phyloP scores from a whole-genome alignment of 2,888 invertebrate species.

The Coleophora flavipennella region DNA sequence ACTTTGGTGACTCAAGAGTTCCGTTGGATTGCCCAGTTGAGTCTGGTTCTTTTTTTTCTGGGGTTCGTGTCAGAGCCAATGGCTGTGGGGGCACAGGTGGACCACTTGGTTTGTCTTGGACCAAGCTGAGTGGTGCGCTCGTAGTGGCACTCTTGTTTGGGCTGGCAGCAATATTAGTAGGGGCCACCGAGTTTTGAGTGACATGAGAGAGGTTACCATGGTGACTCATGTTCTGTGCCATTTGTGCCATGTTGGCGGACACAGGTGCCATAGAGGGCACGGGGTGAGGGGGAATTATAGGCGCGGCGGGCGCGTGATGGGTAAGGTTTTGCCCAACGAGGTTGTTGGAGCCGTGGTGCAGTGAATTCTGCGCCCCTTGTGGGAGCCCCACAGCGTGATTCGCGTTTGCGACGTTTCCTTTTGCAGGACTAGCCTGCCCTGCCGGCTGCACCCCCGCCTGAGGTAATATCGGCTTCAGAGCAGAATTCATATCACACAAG shows the following conservation, averaged over 20 bases:
- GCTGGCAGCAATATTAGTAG: slow-evolving; percentile 40
- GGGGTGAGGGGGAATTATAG: slow-evolving; percentile 42
- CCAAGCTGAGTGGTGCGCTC: slow-evolving; percentile 57
- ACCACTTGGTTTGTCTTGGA: slow-evolving; percentile 44
- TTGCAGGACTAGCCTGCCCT: slow-evolving; percentile 51
- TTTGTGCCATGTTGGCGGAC: slow-evolving; percentile 66
- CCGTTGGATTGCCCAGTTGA: slow-evolving; percentile 56
- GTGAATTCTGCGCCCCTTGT: slow-evolving; percentile 55
- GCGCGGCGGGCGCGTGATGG: slow-evolving; percentile 43
- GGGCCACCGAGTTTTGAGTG: slow-evolving; percentile 49
- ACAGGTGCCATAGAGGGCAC: slow-evolving; percentile 65
- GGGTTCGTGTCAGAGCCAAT: slow-evolving; percentile 58
- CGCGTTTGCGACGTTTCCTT: slow-evolving; percentile 56
- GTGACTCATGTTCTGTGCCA: slow-evolving; percentile 70
- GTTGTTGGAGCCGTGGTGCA: slow-evolving; percentile 43
- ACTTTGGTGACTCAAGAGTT: slow-evolving; percentile 55
- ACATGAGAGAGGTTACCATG: slow-evolving; percentile 64
- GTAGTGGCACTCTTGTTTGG: slow-evolving; percentile 47
- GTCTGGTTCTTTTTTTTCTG: slow-evolving; percentile 60
- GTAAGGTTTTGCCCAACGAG: slow-evolving; percentile 55
- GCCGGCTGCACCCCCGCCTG: slow-evolving; percentile 63
- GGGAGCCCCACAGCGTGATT: slow-evolving; percentile 56
- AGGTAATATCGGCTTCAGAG: slow-evolving; percentile 73
- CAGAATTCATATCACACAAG: slow-evolving; percentile 70
- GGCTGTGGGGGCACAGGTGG: slow-evolving; percentile 24